Evolutionary conservation across 53 echinoderm and acorn worm species (phyloP), one percentile per base, ranked within the genome.

Genomic region (Antedon mediterranea): DNA sequence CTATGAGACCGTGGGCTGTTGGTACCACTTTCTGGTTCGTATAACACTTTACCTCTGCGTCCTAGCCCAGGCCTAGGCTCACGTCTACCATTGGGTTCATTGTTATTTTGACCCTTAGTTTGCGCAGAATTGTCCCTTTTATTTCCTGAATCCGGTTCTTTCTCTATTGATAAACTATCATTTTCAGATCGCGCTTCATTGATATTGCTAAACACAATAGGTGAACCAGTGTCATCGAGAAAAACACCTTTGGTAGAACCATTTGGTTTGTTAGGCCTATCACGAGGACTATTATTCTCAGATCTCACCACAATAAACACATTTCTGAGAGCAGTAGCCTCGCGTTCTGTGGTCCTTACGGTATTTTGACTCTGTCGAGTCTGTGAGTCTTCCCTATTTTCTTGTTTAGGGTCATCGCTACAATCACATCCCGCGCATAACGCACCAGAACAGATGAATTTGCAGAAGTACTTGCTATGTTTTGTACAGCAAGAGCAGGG

Each of bases 401-500:
- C 37, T 57, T 57, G 7, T 8, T 11, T 13, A 57, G 57, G 23
- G 20, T 57, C 20, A 57, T 57, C 57, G 23, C 57, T 57, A 79
- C 43, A 77, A 43, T 71, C 23, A 32, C 77, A 79, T 26, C 75
- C 84, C 23, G 27, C 3, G 43, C 73, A 74, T 26, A 73, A 72
- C 5, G 34, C 43, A 43, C 85, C 78, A 15, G 84, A 30, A 31
- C 78, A 88, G 20, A 85, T 31, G 23, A 78, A 42, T 30, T 79
- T 71, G 33, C 88, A 88, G 28, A 84, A 75, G 57, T 77, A 75
- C 1, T 82, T 78, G 37, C 85, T 85, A 15, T 75, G 81, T 8
- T 74, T 29, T 28, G 88, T 76, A 72, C 88, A 88, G 30, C 82
- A 85, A 31, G 78, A 41, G 33, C 82, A 85, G 28, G 14, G 57